These are phyloP conservation scores for Pseudomyrmex flavicornis DNA, from an alignment of 1,140 invertebrate species.

Conservation along the genomic window DNA sequence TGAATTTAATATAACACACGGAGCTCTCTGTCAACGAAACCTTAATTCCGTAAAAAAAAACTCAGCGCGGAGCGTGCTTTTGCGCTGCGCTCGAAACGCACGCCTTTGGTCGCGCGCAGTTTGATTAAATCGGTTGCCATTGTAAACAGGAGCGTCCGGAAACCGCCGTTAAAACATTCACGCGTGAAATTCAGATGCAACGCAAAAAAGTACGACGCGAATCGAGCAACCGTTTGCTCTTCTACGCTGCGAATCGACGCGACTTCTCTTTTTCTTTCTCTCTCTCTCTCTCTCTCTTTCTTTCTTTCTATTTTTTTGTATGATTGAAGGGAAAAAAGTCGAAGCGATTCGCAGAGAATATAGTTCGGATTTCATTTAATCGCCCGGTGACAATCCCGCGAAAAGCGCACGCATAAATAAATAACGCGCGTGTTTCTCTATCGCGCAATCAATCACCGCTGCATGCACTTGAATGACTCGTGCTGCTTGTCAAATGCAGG, in stretches of 20 bases:
- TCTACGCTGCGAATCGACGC: too few relatives aligned
- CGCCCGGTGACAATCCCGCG: constrained; percentile 40
- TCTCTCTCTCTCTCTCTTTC: not conserved
- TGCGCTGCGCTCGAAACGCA: constrained; percentile 27
- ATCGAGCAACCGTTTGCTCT: constrained; percentile 7
- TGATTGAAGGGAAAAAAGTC: constrained; percentile 32
- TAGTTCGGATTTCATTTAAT: constrained; percentile 52
- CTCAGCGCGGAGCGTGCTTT: constrained; percentile 27
- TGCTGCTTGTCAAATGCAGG: constrained; percentile 55
- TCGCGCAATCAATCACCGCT: constrained; percentile 53
- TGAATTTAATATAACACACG: constrained; percentile 61
- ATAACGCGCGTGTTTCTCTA: constrained; percentile 22
- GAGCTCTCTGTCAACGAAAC: constrained; percentile 64
- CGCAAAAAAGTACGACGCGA: constrained; percentile 54
- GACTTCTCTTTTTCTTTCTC: too few relatives aligned
- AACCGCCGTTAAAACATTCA: constrained; percentile 65
- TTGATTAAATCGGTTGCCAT: constrained; percentile 59
- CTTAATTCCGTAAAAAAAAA: constrained; percentile 53
- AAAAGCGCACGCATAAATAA: constrained; percentile 63
- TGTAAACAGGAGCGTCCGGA: constrained; percentile 62
- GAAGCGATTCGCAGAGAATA: constrained; percentile 29
- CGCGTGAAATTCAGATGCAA: constrained; percentile 61
- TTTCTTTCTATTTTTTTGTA: constrained; percentile 43
- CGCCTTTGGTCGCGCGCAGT: constrained; percentile 42
- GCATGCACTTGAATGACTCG: constrained; percentile 47